Evolutionary conservation across 2,113 vertebrate genomes (phyloP), one percentile per base, ranked within the genome.

Genomic region (Phrynocephalus versicolor): DNA sequence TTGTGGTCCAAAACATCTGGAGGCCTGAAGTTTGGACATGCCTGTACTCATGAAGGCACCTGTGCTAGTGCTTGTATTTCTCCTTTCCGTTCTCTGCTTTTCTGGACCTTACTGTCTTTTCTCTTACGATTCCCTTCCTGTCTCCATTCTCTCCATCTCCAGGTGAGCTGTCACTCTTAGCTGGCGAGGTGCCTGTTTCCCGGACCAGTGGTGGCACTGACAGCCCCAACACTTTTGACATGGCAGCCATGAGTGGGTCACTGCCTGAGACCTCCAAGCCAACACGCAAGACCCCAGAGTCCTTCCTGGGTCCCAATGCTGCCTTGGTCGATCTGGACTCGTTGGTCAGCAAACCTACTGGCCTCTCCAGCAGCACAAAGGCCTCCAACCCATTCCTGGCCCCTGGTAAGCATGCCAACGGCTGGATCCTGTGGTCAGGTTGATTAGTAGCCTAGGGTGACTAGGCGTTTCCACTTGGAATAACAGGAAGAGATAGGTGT

Each of bases 271-370:
- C 90, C 23, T 96, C 96, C 0, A 96, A 97, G 6, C 97, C 97
- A 15, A 96, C 97, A 8, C 96, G 98, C 65, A 98, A 98, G 93
- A 98, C 98, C 0, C 98, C 98, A 0, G 97, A 98, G 93, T 98
- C 98, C 0, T 98, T 98, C 93, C 95, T 98, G 75, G 98, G 98
- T 25, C 98, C 98, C 85, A 98, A 98, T 0, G 98, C 98, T 1
- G 95, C 98, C 1, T 97, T 98, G 1, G 98, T 98, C 13, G 98
- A 98, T 88, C 95, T 98, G 64, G 98, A 98, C 92, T 98, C 97
- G 0, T 93, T 98, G 85, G 92, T 98, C 88, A 97, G 97, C 15
- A 97, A 97, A 74, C 97, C 98, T 3, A 94, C 96, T 0, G 91
- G 95, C 0, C 91, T 95, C 14, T 12, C 84, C 1, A 88, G 92